Conservation (phyloP, 2,797 vertebrate species). For the Chelon auratus region DNA sequence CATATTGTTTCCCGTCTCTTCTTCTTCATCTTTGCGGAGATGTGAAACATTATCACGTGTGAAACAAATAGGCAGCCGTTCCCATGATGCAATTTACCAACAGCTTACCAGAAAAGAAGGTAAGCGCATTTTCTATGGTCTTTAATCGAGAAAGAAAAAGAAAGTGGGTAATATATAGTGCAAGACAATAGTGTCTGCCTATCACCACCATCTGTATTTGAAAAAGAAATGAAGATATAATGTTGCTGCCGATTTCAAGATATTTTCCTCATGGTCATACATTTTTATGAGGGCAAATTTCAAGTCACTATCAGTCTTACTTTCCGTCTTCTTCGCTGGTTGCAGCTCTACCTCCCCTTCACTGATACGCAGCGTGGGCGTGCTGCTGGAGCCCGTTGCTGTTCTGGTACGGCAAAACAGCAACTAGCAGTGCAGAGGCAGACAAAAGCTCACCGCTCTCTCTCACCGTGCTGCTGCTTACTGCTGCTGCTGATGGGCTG, state of each 20-base stretch:
- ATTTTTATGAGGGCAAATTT: conserved; percentile 11
- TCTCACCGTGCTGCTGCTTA: conserved; percentile 42
- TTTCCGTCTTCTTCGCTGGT: conserved; percentile 26
- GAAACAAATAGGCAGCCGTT: conserved; percentile 16
- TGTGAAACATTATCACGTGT: conserved; percentile 10
- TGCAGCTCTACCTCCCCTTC: conserved; percentile 41
- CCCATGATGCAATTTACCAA: conserved; percentile 10
- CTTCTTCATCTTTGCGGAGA: not conserved
- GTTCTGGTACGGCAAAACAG: conserved; percentile 46
- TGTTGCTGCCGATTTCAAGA: not conserved
- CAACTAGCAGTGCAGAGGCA: conserved; percentile 61
- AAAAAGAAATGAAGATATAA: not conserved
- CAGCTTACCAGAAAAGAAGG: conserved; percentile 12
- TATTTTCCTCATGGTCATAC: conserved; percentile 14
- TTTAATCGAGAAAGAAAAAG: not conserved
- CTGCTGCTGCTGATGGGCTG: conserved; percentile 39
- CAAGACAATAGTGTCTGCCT: not conserved
- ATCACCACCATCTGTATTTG: not conserved
- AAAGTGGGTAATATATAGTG: not conserved
- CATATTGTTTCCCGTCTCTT: not conserved
- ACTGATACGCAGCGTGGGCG: conserved; percentile 60
- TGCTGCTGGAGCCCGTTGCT: conserved; percentile 40
- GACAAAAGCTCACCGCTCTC: conserved; percentile 49
- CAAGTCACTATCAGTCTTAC: conserved; percentile 27
- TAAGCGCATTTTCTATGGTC: not conserved